Base-by-base conservation (phyloP, 2,888 invertebrate genomes). In the Halictus ligatus region DNA sequence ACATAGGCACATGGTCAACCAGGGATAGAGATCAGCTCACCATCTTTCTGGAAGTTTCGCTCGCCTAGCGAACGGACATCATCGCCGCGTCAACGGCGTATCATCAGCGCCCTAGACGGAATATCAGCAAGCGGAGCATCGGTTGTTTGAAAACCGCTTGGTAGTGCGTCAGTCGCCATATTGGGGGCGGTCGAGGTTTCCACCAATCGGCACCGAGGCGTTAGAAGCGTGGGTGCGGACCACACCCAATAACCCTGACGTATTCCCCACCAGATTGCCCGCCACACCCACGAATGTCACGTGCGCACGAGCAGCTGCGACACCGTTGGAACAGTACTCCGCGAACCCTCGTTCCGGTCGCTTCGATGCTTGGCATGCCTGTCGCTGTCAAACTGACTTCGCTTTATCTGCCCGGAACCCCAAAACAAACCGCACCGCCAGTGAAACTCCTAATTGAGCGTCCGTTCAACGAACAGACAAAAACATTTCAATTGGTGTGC, bases 271-370 rank as follows among this genome's bases (percentile, higher is more conserved):
- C 88, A 75, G 15, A 78, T 75, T 0, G 74, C 58, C 85, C 83
- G 81, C 78, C 89, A 88, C 90, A 88, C 90, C 92, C 91, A 89
- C 89, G 80, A 83, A 71, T 86, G 92, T 92, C 94, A 94, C 95
- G 95, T 95, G 95, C 95, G 94, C 94, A 93, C 92, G 91, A 94
- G 93, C 92, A 92, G 89, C 93, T 86, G 84, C 84, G 84, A 78
- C 69, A 84, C 78, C 90, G 83, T 74, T 81, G 72, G 77, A 79
- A 86, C 93, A 94, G 94, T 94, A 92, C 92, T 88, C 87, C 93
- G 94, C 93, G 94, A 92, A 92, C 91, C 89, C 89, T 89, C 89
- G 89, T 81, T 85, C 81, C 54, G 86, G 75, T 78, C 84, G 86
- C 80, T 60, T 80, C 84, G 86, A 29, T 7, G 18, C 0, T 35